Conservation (phyloP, 2,888 invertebrate genomes). For the Vesta saturnalis region DNA sequence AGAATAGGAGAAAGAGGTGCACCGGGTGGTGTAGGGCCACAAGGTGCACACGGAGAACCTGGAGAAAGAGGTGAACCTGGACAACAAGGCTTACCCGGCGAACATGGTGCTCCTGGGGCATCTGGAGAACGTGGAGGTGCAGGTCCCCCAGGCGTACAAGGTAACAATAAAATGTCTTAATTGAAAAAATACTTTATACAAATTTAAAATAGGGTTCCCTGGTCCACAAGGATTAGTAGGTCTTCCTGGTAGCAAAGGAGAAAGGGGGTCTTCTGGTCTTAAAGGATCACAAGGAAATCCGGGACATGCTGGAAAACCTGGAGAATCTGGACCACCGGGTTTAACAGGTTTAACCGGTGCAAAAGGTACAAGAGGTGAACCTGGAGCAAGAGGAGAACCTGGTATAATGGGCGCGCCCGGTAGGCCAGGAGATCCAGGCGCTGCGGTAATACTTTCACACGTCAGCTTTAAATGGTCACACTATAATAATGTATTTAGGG, state of each 20-base stretch:
- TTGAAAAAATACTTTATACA: not conserved
- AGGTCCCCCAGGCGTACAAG: constrained; percentile 76
- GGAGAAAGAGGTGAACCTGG: constrained; percentile 84
- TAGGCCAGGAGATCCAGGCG: constrained; percentile 78
- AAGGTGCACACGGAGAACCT: constrained; percentile 83
- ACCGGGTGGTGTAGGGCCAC: constrained; percentile 78
- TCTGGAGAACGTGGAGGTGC: constrained; percentile 79
- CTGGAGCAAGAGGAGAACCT: constrained; percentile 78
- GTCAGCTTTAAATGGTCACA: not conserved
- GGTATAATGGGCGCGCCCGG: constrained; percentile 83
- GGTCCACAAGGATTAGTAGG: constrained; percentile 77
- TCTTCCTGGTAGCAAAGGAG: constrained; percentile 68
- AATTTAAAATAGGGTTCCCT: constrained; percentile 63
- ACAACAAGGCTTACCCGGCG: constrained; percentile 75
- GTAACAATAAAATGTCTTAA: constrained; percentile 53
- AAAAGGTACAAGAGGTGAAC: constrained; percentile 80
- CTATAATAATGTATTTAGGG: constrained; percentile 65
- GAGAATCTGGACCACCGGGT: constrained; percentile 74
- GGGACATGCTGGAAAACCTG: constrained; percentile 81
- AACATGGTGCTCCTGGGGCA: constrained; percentile 76
- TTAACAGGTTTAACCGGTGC: constrained; percentile 72
- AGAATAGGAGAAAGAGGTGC: constrained; percentile 75
- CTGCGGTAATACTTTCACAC: constrained; percentile 65
- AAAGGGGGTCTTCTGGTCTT: constrained; percentile 72
- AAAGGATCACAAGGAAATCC: constrained; percentile 76